These are phyloP conservation scores for Spodoptera frugiperda DNA, from an alignment of 1,140 invertebrate species.

Conservation along the genomic window DNA sequence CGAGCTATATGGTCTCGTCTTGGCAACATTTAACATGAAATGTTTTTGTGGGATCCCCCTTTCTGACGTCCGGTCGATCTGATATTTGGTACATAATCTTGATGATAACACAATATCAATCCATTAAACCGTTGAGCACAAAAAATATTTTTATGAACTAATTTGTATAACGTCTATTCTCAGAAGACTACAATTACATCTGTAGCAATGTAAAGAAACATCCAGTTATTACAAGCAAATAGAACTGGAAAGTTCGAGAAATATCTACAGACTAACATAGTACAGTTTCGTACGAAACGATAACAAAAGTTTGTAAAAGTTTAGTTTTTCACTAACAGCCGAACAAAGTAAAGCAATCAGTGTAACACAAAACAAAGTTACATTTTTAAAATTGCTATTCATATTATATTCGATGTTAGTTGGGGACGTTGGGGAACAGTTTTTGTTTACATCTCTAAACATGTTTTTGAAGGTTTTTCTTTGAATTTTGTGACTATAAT, in stretches of 20 bases:
- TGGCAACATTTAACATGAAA: no score
- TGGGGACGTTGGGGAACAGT: constrained; percentile 23
- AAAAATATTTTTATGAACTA: no score
- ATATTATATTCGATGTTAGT: constrained; percentile 45
- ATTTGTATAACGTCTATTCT: no score
- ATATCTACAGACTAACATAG: background rate
- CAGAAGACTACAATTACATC: no score
- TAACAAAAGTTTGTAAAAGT: constrained; percentile 5
- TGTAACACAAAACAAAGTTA: constrained; percentile 48
- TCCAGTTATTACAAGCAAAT: background rate
- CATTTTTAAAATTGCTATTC: constrained; percentile 56
- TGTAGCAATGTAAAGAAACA: background rate
- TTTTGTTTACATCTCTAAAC: constrained; percentile 40
- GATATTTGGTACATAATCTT: no score
- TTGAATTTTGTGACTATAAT: no score
- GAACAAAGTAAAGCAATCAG: constrained; percentile 39
- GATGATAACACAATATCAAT: no score
- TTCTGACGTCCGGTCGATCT: no score
- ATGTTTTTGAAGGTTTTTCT: constrained; percentile 33
- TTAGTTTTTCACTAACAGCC: constrained; percentile 32
- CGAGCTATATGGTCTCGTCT: no score
- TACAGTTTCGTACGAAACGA: constrained; percentile 28
- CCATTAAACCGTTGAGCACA: no score
- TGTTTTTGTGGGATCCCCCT: no score
- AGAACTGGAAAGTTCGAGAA: background rate